phyloP scores from a whole-genome alignment of 2,888 invertebrate genomes.

The Ophraella communa region DNA sequence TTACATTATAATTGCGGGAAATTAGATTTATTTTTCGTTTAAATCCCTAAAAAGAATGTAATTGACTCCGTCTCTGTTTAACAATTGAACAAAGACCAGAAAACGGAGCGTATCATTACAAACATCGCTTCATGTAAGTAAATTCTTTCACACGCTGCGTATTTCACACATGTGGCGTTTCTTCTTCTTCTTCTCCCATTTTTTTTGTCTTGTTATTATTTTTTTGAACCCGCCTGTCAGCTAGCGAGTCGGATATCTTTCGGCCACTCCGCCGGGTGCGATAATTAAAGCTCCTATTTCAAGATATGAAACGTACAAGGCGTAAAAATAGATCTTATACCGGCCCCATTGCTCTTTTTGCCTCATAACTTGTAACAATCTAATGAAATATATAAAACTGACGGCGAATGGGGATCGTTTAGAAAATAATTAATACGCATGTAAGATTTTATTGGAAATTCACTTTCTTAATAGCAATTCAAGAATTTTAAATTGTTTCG shows the following conservation, averaged over 20 bases:
- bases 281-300: slow-evolving; percentile 44
- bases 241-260: slow-evolving; percentile 46
- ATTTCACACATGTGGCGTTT: slow-evolving; percentile 48
- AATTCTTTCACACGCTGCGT: slow-evolving; percentile 51
- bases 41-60: background rate
- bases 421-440: no score
- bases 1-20: background rate
- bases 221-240: slow-evolving; percentile 43
- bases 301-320: slow-evolving; percentile 36
- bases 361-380: slow-evolving; percentile 13
- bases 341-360: slow-evolving; percentile 32
- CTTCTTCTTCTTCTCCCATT: slow-evolving; percentile 45
- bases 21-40: background rate
- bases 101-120: slow-evolving; percentile 38
- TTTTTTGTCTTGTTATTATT: slow-evolving; percentile 38
- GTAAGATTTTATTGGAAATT: no score
- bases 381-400: slow-evolving; percentile 16
- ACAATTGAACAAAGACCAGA: slow-evolving; percentile 32
- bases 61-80: background rate
- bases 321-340: slow-evolving; percentile 38
- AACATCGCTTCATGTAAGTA: slow-evolving; percentile 43
- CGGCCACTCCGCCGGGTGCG: slow-evolving; percentile 41
- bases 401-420: no score
- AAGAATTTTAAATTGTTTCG: no score
- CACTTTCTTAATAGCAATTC: no score